Conservation (phyloP, 2,888 invertebrate species). For the Boloria selene region DNA sequence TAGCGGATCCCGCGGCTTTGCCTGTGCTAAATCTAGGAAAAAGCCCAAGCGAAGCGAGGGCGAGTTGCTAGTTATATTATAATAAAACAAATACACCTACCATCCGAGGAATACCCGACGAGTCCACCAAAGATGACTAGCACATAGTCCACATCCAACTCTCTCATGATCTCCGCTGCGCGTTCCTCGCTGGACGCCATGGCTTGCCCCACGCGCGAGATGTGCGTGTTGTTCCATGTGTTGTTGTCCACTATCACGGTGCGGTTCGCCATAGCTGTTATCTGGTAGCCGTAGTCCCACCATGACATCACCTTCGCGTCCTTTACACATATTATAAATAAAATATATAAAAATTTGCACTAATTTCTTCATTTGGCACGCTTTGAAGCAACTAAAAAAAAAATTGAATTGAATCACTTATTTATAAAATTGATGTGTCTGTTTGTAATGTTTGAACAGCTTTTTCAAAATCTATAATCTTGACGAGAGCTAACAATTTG, state of each 20-base stretch:
- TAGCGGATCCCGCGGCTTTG: too few relatives aligned
- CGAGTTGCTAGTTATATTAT: too few relatives aligned
- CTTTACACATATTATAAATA: constrained; percentile 81
- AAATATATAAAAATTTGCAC: background rate
- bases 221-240: constrained; percentile 99
- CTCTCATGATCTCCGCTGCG: constrained; percentile 98
- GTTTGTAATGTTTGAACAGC: too few relatives aligned
- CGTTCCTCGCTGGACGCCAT: constrained; percentile 99
- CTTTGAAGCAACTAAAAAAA: background rate
- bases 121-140: constrained; percentile 99
- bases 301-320: constrained; percentile 99
- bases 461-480: too few relatives aligned
- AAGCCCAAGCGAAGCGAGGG: too few relatives aligned
- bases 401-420: too few relatives aligned
- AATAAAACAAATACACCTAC: constrained; percentile 73
- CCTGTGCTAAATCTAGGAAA: too few relatives aligned
- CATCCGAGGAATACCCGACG: constrained; percentile 98
- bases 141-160: constrained; percentile 98
- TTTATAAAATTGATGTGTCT: too few relatives aligned
- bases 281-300: constrained; percentile 99
- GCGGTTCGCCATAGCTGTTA: constrained; percentile 99
- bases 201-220: constrained; percentile 98
- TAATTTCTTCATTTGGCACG: background rate
- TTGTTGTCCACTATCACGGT: constrained; percentile 99
- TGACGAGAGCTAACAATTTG: too few relatives aligned